These are phyloP conservation scores for Eupithecia pulchellata DNA, from an alignment of 2,888 invertebrate species.

Conservation along the genomic window DNA sequence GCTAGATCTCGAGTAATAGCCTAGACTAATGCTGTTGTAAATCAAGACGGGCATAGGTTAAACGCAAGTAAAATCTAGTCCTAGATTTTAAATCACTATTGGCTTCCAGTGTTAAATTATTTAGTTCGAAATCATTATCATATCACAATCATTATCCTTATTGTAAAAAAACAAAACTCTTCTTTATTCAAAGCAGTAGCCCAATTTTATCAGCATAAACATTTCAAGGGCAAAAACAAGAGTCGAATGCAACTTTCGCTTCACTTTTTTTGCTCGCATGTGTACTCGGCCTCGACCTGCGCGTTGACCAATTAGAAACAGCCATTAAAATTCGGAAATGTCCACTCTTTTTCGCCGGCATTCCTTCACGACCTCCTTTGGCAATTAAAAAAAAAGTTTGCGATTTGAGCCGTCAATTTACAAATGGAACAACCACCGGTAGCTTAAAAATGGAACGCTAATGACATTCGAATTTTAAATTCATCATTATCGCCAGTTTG, in stretches of 20 bases:
- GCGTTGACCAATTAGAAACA: slow-evolving; percentile 80
- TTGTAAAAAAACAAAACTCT: not conserved
- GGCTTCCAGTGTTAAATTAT: not conserved
- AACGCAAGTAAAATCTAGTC: slow-evolving; percentile 4
- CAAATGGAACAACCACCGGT: slow-evolving; percentile 68
- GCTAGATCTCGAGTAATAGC: slow-evolving; percentile 22
- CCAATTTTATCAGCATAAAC: slow-evolving; percentile 6
- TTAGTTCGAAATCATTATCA: too few relatives aligned
- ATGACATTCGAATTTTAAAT: slow-evolving; percentile 57
- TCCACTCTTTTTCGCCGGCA: slow-evolving; percentile 68
- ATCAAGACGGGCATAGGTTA: slow-evolving; percentile 14
- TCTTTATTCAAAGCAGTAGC: not conserved
- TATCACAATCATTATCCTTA: not conserved
- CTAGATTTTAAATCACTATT: not conserved
- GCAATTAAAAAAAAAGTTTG: slow-evolving; percentile 50
- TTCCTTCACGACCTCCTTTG: slow-evolving; percentile 70
- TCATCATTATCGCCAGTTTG: slow-evolving; percentile 51
- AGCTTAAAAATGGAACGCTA: slow-evolving; percentile 67
- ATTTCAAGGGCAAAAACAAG: slow-evolving; percentile 33
- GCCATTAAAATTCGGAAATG: slow-evolving; percentile 73
- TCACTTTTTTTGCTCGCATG: slow-evolving; percentile 48
- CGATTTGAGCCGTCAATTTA: slow-evolving; percentile 76
- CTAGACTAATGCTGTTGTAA: slow-evolving; percentile 17
- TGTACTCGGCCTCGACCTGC: slow-evolving; percentile 62
- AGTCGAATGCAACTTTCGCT: slow-evolving; percentile 37